Conservation (phyloP, 2,888 invertebrate genomes). For the Clanis bilineata region DNA sequence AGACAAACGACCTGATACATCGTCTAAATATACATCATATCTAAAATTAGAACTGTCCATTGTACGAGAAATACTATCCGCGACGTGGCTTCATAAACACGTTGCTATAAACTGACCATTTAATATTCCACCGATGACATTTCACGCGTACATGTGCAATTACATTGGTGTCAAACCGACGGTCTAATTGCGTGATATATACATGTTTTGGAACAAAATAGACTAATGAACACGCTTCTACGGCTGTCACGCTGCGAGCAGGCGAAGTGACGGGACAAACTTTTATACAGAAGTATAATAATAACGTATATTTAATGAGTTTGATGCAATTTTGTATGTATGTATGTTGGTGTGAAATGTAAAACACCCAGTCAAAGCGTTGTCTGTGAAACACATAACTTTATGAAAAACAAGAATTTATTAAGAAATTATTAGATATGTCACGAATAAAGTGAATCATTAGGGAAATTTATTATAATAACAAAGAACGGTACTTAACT, state of each 20-base stretch:
- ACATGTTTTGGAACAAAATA: slow-evolving; percentile 5
- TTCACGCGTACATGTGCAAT: slow-evolving; percentile 5
- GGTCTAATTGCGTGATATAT: slow-evolving; percentile 4
- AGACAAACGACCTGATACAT: not conserved
- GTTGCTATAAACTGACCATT: slow-evolving; percentile 1
- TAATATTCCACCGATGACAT: slow-evolving; percentile 12
- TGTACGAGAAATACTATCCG: slow-evolving; percentile 7
- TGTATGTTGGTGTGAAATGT: too few relatives aligned
- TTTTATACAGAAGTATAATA: not conserved
- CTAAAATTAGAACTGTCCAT: slow-evolving; percentile 3
- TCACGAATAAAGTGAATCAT: too few relatives aligned
- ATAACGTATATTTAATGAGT: not conserved
- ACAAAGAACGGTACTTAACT: too few relatives aligned
- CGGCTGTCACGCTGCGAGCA: not conserved
- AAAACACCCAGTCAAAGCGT: too few relatives aligned
- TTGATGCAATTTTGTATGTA: not conserved
- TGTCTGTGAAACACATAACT: too few relatives aligned
- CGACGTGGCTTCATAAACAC: not conserved
- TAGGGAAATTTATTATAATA: too few relatives aligned
- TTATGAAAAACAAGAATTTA: too few relatives aligned
- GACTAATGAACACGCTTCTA: not conserved
- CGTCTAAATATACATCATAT: not conserved
- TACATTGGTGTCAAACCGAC: not conserved
- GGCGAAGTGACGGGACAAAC: not conserved
- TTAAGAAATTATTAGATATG: too few relatives aligned